These are phyloP conservation scores for Lophura nycthemera DNA, from an alignment of 2,113 vertebrate genomes.

Conservation along the genomic window DNA sequence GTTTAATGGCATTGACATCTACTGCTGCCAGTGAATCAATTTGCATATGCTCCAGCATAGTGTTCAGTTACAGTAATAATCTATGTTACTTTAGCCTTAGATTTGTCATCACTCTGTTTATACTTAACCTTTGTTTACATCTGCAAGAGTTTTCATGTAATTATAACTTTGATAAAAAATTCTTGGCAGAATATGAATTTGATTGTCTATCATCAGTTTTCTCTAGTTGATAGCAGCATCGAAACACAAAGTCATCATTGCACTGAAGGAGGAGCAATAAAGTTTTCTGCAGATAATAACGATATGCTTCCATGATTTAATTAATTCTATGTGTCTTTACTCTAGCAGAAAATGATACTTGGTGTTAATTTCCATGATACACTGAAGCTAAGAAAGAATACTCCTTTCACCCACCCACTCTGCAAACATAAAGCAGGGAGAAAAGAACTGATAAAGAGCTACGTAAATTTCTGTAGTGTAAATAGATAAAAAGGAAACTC, in stretches of 20 bases:
- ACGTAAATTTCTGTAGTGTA: rapidly evolving
- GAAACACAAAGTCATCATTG: background rate
- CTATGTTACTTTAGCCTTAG: background rate
- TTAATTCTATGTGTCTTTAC: background rate
- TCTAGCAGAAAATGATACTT: background rate
- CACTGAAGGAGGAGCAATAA: background rate
- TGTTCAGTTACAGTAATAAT: background rate
- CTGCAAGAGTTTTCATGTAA: background rate
- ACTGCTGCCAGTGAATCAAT: background rate
- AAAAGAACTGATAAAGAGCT: background rate
- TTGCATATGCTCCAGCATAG: background rate
- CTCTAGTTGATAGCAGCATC: background rate
- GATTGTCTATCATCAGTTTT: background rate
- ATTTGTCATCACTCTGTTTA: background rate
- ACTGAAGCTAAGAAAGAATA: background rate
- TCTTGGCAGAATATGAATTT: background rate
- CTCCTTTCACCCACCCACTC: background rate
- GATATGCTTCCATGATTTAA: background rate
- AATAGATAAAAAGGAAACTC: background rate
- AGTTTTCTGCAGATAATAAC: background rate
- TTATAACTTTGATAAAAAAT: background rate
- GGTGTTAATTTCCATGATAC: background rate
- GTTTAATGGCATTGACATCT: background rate
- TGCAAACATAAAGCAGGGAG: background rate
- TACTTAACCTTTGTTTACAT: background rate